phyloP scores from a whole-genome alignment of 1,140 invertebrate species.

The Bombus pascuorum region DNA sequence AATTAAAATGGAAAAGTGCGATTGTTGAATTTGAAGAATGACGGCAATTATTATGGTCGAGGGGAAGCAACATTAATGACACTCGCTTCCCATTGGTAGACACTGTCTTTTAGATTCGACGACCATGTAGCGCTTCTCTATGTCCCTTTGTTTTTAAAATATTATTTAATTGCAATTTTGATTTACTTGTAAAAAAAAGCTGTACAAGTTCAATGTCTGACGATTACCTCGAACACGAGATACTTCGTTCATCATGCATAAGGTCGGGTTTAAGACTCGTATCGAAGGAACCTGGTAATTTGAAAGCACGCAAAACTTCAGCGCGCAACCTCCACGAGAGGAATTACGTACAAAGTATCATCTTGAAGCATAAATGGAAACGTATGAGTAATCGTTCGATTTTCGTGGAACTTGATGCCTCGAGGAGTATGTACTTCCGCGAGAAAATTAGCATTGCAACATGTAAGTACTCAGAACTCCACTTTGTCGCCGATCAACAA shows the following conservation, averaged over 20 bases:
- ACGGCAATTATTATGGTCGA: not conserved
- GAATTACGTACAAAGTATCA: not conserved
- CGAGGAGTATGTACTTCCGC: not conserved
- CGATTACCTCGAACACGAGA: not conserved
- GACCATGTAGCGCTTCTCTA: too few species aligned
- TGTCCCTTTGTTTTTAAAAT: not conserved
- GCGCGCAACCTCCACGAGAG: not conserved
- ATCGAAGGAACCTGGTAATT: not conserved
- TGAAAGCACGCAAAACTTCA: slow-evolving; percentile 16
- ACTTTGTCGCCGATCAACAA: not conserved
- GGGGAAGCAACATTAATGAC: slow-evolving; percentile 1
- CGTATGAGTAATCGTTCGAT: not conserved
- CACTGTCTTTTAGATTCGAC: not conserved
- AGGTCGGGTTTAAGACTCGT: not conserved
- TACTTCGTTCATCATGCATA: not conserved
- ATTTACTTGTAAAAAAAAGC: not conserved
- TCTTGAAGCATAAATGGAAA: not conserved
- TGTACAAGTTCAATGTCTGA: not conserved
- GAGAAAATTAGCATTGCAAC: not conserved
- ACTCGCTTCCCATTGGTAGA: slow-evolving; percentile 6
- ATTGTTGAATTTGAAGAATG: slow-evolving; percentile 20
- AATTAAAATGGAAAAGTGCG: slow-evolving; percentile 39
- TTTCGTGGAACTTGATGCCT: slow-evolving; percentile 9
- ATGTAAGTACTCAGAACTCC: not conserved
- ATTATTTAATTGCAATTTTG: too few species aligned